These are phyloP conservation scores for Plagiodera versicolora DNA, from an alignment of 2,888 invertebrate genomes.

Conservation along the genomic window DNA sequence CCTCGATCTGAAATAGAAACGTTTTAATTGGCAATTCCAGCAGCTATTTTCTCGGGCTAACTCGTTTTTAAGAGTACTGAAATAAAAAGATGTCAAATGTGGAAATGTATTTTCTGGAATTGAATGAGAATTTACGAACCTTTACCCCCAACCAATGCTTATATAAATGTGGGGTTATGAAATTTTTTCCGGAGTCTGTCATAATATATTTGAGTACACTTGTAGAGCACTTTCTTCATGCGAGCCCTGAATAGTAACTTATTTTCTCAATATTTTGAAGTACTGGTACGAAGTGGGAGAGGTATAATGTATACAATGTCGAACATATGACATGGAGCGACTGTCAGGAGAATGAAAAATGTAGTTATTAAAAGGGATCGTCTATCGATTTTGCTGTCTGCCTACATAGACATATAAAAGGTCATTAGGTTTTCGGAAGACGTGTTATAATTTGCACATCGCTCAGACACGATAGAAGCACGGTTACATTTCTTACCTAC, in stretches of 20 bases:
- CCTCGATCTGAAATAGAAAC: neutral
- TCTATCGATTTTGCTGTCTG: conserved; percentile 17
- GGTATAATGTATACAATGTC: no score
- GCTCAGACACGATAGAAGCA: conserved; percentile 23
- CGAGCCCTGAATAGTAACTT: no score
- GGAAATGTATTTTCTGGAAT: neutral
- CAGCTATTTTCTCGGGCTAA: neutral
- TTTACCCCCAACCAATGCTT: neutral
- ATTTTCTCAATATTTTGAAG: no score
- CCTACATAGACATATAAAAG: conserved; percentile 23
- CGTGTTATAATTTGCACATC: conserved; percentile 28
- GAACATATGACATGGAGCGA: neutral
- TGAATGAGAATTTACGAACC: neutral
- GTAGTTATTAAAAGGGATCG: neutral
- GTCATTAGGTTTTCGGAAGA: conserved; percentile 28
- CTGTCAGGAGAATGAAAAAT: neutral
- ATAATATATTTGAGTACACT: no score
- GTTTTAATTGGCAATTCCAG: conserved; percentile 1
- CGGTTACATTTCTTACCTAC: conserved; percentile 39
- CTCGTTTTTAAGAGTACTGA: neutral
- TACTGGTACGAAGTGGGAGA: no score
- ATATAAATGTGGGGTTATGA: neutral
- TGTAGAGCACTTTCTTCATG: no score
- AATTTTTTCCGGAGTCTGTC: no score
- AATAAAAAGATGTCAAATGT: conserved; percentile 1